Percentiles rank a stretch among this genome's conserved stretches.
Conservation (phyloP, 2,797 vertebrate genomes). For the Falco biarmicus region DNA sequence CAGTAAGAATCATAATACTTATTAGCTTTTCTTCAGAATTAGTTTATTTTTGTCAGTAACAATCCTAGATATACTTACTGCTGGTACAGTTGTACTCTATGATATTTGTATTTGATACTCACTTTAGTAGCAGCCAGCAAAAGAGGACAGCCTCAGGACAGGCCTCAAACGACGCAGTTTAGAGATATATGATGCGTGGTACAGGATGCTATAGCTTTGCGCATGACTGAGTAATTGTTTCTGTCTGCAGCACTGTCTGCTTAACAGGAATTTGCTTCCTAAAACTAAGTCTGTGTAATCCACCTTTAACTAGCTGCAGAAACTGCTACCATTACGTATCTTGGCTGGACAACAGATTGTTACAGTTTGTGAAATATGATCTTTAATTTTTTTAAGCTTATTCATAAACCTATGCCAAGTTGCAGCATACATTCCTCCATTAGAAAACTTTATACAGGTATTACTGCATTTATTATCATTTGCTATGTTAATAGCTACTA, state of each 20-base stretch:
- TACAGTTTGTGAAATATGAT: conserved; percentile 71
- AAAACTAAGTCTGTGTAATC: conserved; percentile 48
- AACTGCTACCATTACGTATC: conserved; percentile 65
- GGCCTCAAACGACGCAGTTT: conserved; percentile 77
- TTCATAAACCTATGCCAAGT: conserved; percentile 76
- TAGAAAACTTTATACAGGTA: conserved; percentile 82
- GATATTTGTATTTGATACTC: conserved; percentile 83
- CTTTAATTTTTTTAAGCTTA: conserved; percentile 49
- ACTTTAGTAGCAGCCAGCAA: conserved; percentile 81
- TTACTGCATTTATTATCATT: conserved; percentile 74
- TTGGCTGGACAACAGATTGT: conserved; percentile 73
- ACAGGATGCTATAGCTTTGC: conserved; percentile 78
- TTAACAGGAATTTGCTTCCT: conserved; percentile 57
- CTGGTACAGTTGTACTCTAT: conserved; percentile 97
- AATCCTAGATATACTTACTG: conserved; percentile 94
- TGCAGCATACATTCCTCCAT: conserved; percentile 91
- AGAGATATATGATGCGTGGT: conserved; percentile 70
- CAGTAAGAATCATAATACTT: conserved; percentile 89
- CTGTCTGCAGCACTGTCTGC: conserved; percentile 66
- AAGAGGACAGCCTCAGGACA: conserved; percentile 86
- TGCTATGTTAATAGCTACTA: conserved; percentile 79
- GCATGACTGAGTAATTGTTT: conserved; percentile 72
- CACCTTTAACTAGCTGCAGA: conserved; percentile 52
- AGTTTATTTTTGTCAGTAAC: conserved; percentile 93
- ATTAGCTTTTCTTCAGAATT: conserved; percentile 88